Evolutionary conservation across 2,797 vertebrate genomes (phyloP), one percentile per base, ranked within the genome.

Genomic region (Artibeus jamaicensis): DNA sequence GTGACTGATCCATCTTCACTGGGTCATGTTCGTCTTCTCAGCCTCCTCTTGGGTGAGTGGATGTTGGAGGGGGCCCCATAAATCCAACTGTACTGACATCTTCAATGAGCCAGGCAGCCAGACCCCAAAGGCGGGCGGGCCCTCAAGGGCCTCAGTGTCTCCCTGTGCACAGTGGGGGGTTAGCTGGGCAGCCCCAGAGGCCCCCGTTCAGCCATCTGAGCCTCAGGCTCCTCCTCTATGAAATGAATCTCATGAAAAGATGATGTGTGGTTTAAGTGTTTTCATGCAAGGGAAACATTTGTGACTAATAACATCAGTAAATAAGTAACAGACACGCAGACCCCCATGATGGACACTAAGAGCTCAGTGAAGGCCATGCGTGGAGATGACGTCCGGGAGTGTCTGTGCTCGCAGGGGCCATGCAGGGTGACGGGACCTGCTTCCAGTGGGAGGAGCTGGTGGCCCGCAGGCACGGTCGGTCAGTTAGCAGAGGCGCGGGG

Each of bases 1-100:
- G 39, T 18, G 39, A 57, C 5, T 0, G 2, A 1, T 7, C 0
- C 1, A 1, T 9, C 26, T 15, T 81, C 21, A 4, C 29, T 62
- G 57, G 42, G 6, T 29, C 21, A 5, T 7, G 9, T 85, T 39
- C 1, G 2, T 78, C 44, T 62, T 5, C 44, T 53, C n/a, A 11
- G 29, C 6, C 22, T 53, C 32, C 6, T 32, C 57, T n/a, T 78
- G 76, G 34, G 68, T 10, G 4, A 22, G 39, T 48, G 81, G 24
- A 1, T 3, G 29, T 6, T 29, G 50, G 9, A 2, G 26, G 3
- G 4, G 5, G 21, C 70, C 55, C 22, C 24, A 10, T 18, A 82
- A 76, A 57, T 46, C 78, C 70, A 29, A 0, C 16, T 0, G 11
- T 14, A 2, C 44, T 29, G 78, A n/a, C 22, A 21, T 73, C 68